These are phyloP conservation scores for Melanostigma gelatinosum DNA, from an alignment of 2,113 vertebrate species.

Conservation along the genomic window DNA sequence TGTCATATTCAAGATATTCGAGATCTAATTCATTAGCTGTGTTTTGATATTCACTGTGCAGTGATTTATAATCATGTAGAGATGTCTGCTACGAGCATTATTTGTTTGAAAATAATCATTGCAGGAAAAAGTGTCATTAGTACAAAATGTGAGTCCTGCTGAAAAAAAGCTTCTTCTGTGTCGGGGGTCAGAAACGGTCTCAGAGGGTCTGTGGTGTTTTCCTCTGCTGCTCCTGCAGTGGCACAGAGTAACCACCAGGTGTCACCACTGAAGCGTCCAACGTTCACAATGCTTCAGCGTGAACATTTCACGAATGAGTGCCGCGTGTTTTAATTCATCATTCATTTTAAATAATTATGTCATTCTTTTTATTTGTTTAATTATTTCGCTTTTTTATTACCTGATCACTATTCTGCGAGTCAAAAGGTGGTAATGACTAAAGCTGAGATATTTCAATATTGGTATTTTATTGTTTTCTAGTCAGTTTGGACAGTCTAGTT, in stretches of 20 bases:
- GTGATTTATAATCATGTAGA: background rate
- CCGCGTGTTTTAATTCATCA: background rate
- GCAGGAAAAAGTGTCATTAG: background rate
- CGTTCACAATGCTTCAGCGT: background rate
- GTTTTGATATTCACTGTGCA: background rate
- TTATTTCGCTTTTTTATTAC: background rate
- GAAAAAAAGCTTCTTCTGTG: slow-evolving; percentile 13
- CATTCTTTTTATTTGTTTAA: background rate
- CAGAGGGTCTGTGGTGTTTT: background rate
- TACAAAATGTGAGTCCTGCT: background rate
- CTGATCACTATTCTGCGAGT: background rate
- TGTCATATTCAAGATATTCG: background rate
- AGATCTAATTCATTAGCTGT: background rate
- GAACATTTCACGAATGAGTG: background rate
- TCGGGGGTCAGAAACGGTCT: background rate
- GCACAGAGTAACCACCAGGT: slow-evolving; percentile 58
- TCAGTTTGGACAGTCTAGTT: background rate
- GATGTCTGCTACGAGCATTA: background rate
- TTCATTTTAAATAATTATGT: too few species aligned
- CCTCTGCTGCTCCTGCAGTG: background rate
- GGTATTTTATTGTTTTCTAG: background rate
- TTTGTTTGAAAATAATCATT: slow-evolving; percentile 3
- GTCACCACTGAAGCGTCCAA: slow-evolving; percentile 43
- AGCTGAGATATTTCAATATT: slow-evolving; percentile 1
- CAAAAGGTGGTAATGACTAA: background rate